phyloP scores from a whole-genome alignment of 2,113 vertebrate species.

The Chaetodon trifascialis region DNA sequence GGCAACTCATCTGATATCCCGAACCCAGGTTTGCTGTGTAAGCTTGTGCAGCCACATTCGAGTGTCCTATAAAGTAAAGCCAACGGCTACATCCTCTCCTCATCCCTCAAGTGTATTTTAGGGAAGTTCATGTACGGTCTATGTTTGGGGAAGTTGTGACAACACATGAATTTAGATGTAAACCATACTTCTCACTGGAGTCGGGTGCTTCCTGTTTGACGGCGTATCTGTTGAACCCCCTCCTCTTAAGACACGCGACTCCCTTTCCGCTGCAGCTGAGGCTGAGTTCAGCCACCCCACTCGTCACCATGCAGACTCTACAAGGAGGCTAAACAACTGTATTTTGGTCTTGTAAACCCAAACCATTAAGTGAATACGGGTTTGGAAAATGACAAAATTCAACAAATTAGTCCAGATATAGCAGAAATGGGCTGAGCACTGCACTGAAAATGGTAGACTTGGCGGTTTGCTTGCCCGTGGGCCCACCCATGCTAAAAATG shows the following conservation, averaged over 20 bases:
- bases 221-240: slow-evolving; percentile 29
- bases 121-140: slow-evolving; percentile 37
- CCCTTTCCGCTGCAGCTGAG: slow-evolving; percentile 39
- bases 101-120: slow-evolving; percentile 38
- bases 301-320: neutral
- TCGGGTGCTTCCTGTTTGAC: slow-evolving; percentile 62
- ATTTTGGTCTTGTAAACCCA: slow-evolving; percentile 12
- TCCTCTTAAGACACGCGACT: slow-evolving; percentile 35
- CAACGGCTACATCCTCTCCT: slow-evolving; percentile 47
- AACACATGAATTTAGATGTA: slow-evolving; percentile 51
- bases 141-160: slow-evolving; percentile 64
- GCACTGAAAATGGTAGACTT: neutral
- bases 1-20: neutral
- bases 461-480: slow-evolving; percentile 40
- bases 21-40: slow-evolving; percentile 12
- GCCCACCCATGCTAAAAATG: slow-evolving; percentile 34
- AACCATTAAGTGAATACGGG: neutral
- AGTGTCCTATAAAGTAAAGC: slow-evolving; percentile 46
- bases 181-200: slow-evolving; percentile 46
- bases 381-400: slow-evolving; percentile 38
- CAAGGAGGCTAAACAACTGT: neutral
- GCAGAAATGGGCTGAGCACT: neutral
- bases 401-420: slow-evolving; percentile 23
- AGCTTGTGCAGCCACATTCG: slow-evolving; percentile 32
- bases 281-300: slow-evolving; percentile 12